Base-by-base conservation (phyloP, 2,888 invertebrate species). In the Calameuta filiformis region DNA sequence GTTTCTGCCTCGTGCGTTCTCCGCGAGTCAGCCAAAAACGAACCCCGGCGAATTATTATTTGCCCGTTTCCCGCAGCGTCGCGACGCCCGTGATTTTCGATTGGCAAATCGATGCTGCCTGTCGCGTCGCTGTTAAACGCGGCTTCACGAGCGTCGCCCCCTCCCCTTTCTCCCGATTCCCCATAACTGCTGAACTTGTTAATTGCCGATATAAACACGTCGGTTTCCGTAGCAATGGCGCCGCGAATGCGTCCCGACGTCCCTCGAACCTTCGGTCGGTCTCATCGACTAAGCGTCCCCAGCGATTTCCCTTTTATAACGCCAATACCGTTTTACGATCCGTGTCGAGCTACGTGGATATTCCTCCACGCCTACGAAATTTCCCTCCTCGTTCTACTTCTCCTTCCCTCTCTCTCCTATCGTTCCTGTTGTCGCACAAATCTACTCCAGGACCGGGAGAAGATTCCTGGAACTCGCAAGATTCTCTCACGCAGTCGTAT, bases 121-220 rank as follows among this genome's bases (percentile, higher is more conserved):
- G 71, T 76, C 37, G 33, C 75, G 81, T 79, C 79, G 80, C 80
- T 81, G 83, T 81, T 78, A 84, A 79, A 79, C 75, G 77, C 73
- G 79, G 81, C 81, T 81, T 84, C 82, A 84, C 80, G 77, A 79
- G 77, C 76, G 77, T 68, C 68, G 40, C 75, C 34, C 37, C 68
- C 71, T 34, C 74, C 80, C 35, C 35, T 73, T 34, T 31, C 40
- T 40, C 35, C 76, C 75, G 75, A 81, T 80, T 37, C 80, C 79
- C 77, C 77, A 79, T 79, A 76, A 77, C 78, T 78, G 77, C 74
- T 82, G 81, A 87, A 88, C 88, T 88, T 87, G 88, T 88, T 88
- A 88, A 88, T 88, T 87, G 87, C 84, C 83, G 86, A 84, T 85
- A 88, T 88, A 88, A 88, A 88, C 88, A 86, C 83, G 80, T 80